phyloP scores from a whole-genome alignment of 2,113 vertebrate species.

The Epinephelus cyanopodus region DNA sequence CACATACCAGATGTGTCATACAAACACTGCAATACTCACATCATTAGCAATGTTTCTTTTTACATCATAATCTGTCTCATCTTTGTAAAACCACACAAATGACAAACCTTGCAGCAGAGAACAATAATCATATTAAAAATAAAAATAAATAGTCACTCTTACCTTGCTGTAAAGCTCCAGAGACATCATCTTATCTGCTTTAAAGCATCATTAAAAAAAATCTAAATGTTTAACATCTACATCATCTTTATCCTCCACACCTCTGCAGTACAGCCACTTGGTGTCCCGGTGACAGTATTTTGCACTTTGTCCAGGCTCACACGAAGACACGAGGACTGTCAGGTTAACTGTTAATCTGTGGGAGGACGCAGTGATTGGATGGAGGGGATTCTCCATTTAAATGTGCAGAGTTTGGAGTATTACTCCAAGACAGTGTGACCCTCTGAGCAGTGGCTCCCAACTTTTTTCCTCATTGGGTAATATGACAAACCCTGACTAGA shows the following conservation, averaged over 20 bases:
- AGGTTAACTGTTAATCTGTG: slow-evolving; percentile 86
- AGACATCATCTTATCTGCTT: slow-evolving; percentile 70
- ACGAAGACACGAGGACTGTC: slow-evolving; percentile 42
- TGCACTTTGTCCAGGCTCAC: slow-evolving; percentile 83
- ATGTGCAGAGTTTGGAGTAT: neutral
- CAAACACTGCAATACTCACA: neutral
- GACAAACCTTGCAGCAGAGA: neutral
- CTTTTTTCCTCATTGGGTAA: too few relatives aligned
- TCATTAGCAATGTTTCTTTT: neutral
- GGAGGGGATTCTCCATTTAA: neutral
- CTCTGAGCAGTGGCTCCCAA: too few relatives aligned
- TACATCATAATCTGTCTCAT: neutral
- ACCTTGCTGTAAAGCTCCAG: slow-evolving; percentile 84
- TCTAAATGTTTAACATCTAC: neutral
- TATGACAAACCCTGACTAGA: too few relatives aligned
- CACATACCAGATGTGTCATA: neutral
- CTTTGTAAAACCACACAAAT: neutral
- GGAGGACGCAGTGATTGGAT: slow-evolving; percentile 41
- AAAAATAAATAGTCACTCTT: slow-evolving; percentile 2
- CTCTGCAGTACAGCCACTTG: slow-evolving; percentile 5
- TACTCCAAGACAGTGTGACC: too few relatives aligned
- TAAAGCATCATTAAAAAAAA: slow-evolving; percentile 2
- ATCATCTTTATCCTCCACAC: slow-evolving; percentile 35
- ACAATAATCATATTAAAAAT: neutral
- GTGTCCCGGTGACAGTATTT: slow-evolving; percentile 26